These are phyloP conservation scores for Uropetala carovei DNA, from an alignment of 2,888 invertebrate species.

Conservation along the genomic window DNA sequence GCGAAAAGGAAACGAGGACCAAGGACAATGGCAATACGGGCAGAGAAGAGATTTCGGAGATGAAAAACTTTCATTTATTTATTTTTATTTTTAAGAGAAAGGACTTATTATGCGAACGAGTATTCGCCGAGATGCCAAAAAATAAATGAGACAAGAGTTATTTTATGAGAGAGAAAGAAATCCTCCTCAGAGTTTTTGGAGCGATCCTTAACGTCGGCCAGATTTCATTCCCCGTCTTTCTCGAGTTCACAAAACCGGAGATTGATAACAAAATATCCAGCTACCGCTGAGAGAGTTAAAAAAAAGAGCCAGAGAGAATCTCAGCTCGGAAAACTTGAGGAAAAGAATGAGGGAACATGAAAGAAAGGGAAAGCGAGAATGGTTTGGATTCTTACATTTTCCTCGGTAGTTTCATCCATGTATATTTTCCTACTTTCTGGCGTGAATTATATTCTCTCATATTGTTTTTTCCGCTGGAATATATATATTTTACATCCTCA, in stretches of 20 bases:
- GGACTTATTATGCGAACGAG: slow-evolving; percentile 8
- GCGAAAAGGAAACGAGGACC: no score
- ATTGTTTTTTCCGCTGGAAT: no score
- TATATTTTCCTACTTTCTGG: no score
- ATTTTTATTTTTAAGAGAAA: background rate
- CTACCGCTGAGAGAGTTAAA: background rate
- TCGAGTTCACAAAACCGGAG: background rate
- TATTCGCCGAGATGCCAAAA: background rate
- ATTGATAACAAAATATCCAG: background rate
- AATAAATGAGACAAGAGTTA: background rate
- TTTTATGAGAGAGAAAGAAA: background rate
- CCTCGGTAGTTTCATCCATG: no score
- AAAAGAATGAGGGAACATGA: background rate
- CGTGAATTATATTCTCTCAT: no score
- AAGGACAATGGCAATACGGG: no score
- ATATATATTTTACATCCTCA: no score
- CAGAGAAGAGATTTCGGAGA: no score
- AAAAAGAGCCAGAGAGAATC: background rate
- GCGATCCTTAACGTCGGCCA: slow-evolving; percentile 6
- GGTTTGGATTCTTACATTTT: background rate
- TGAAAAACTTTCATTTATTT: background rate
- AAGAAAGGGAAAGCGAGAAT: background rate
- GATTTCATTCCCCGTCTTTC: background rate
- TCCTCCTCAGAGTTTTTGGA: background rate
- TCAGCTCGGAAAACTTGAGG: background rate